Conservation (phyloP, 2,797 vertebrate genomes). For the Microctenopoma steveboyesi region DNA sequence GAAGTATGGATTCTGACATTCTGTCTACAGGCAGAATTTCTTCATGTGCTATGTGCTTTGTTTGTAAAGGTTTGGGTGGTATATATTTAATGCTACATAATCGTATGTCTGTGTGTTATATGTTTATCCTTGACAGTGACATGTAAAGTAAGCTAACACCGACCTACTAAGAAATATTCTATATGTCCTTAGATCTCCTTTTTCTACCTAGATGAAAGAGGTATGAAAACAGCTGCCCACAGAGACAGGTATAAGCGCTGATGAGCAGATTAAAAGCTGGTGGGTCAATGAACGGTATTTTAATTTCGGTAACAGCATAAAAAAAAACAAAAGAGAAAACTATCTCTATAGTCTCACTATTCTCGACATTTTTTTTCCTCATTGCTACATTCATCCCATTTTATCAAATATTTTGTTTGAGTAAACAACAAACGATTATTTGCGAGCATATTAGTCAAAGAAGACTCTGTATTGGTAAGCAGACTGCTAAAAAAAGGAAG, state of each 20-base stretch:
- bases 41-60: no score
- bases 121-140: no score
- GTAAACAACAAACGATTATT: neutral
- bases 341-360: neutral
- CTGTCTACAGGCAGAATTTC: no score
- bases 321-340: neutral
- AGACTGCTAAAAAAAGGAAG: slow-evolving; percentile 38
- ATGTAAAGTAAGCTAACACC: no score
- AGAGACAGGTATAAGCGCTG: neutral
- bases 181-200: no score
- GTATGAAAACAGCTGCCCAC: neutral
- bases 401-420: slow-evolving; percentile 3
- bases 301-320: no score
- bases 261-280: neutral
- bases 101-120: no score
- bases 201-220: slow-evolving; percentile 15
- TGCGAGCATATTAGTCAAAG: slow-evolving; percentile 8
- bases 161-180: no score
- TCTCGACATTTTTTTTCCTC: neutral
- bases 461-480: slow-evolving; percentile 21
- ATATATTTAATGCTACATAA: neutral
- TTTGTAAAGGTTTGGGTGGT: neutral
- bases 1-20: neutral
- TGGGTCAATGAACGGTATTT: neutral
- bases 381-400: neutral